A percentile compares a stretch with the other conserved stretches of the same genome.
phyloP scores from a whole-genome alignment of 2,113 vertebrate species.

The Phaethornis superciliosus region DNA sequence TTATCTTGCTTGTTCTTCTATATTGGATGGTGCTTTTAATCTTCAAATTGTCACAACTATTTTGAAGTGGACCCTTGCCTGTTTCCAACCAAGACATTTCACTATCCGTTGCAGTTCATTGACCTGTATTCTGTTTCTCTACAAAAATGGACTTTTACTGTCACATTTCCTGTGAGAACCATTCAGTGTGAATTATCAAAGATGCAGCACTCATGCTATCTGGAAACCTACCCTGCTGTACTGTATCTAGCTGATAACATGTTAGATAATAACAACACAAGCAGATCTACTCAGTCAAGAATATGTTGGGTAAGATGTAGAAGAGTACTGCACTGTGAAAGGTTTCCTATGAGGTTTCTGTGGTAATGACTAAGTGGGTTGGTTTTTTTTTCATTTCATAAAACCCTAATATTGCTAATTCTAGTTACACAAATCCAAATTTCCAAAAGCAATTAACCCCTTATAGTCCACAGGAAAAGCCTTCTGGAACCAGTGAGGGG shows the following conservation, averaged over 20 bases:
- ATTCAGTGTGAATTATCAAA: neutral
- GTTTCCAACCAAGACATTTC: neutral
- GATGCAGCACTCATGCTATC: neutral
- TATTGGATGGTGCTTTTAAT: neutral
- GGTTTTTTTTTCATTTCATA: neutral
- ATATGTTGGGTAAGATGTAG: neutral
- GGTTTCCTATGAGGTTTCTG: neutral
- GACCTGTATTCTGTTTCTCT: neutral
- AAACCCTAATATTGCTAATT: neutral
- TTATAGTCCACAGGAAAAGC: neutral
- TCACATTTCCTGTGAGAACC: neutral
- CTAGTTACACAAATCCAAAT: neutral
- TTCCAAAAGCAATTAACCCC: neutral
- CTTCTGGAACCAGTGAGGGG: neutral
- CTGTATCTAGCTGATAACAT: neutral
- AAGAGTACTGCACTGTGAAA: neutral
- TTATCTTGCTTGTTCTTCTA: neutral
- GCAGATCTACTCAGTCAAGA: neutral
- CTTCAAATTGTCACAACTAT: neutral
- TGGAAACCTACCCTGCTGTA: neutral
- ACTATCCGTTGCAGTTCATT: neutral
- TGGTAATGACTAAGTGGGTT: neutral
- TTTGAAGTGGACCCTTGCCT: neutral
- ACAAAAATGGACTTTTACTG: neutral
- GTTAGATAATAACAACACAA: neutral